phyloP scores from a whole-genome alignment of 1,140 invertebrate genomes.

The Zaprionus tsacasi region DNA sequence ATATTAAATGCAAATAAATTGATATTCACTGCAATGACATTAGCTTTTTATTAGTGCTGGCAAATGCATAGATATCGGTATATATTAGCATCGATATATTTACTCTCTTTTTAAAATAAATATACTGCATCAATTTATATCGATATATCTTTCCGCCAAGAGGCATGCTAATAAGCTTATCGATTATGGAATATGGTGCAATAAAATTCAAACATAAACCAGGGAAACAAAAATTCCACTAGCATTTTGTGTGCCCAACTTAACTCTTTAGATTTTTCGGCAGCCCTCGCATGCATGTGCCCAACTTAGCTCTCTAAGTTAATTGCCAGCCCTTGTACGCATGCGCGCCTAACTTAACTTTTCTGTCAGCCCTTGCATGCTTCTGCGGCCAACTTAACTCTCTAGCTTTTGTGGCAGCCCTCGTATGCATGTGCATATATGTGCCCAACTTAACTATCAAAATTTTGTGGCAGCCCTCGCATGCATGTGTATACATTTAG shows the following conservation, averaged over 20 bases:
- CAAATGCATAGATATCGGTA: not conserved
- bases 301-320: too few relatives aligned
- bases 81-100: not conserved
- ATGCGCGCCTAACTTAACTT: too few relatives aligned
- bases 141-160: not conserved
- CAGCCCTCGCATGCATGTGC: slow-evolving; percentile 1
- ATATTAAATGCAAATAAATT: not conserved
- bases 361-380: too few relatives aligned
- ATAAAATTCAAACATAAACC: not conserved
- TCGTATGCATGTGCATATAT: too few relatives aligned
- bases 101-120: not conserved
- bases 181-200: not conserved
- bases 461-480: not conserved
- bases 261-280: too few relatives aligned
- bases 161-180: not conserved
- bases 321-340: too few relatives aligned
- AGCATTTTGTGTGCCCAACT: not conserved
- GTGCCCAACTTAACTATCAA: not conserved
- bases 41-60: not conserved
- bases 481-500: slow-evolving; percentile 3
- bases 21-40: not conserved
- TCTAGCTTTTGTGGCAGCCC: too few relatives aligned
- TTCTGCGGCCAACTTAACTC: too few relatives aligned
- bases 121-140: not conserved
- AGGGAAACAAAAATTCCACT: not conserved